phyloP scores from a whole-genome alignment of 2,113 vertebrate species.

The Delphinus delphis region DNA sequence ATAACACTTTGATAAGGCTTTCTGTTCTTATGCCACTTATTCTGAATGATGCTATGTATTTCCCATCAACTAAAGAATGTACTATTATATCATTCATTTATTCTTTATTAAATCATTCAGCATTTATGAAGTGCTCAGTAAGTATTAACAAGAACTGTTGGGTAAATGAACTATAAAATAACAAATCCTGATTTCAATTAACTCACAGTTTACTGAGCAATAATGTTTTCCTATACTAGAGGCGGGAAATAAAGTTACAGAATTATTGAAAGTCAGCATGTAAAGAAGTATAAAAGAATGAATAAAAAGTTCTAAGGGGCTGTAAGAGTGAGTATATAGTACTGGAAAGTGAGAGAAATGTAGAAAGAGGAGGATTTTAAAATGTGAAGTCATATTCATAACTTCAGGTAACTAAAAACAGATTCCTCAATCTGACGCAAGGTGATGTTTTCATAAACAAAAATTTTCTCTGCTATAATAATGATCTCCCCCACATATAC shows the following conservation, averaged over 20 bases:
- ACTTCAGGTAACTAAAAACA: background rate
- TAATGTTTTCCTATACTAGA: background rate
- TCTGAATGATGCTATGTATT: background rate
- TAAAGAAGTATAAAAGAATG: background rate
- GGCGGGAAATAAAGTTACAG: background rate
- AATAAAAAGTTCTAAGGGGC: background rate
- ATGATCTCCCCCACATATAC: background rate
- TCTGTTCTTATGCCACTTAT: background rate
- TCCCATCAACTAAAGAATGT: background rate
- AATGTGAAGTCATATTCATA: background rate
- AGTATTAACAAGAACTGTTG: background rate
- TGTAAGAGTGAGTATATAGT: background rate
- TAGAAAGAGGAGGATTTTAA: background rate
- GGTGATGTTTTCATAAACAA: background rate
- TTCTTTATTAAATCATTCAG: background rate
- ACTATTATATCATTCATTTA: background rate
- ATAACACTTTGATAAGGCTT: background rate
- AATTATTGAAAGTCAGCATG: background rate
- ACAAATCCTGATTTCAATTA: background rate
- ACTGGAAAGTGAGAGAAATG: background rate
- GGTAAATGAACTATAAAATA: background rate
- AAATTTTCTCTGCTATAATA: background rate
- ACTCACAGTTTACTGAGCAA: background rate
- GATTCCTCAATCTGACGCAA: background rate
- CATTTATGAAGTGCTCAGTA: background rate